Evolutionary conservation across 2,113 vertebrate genomes (phyloP).

Genomic region (Mystacornis crossleyi): DNA sequence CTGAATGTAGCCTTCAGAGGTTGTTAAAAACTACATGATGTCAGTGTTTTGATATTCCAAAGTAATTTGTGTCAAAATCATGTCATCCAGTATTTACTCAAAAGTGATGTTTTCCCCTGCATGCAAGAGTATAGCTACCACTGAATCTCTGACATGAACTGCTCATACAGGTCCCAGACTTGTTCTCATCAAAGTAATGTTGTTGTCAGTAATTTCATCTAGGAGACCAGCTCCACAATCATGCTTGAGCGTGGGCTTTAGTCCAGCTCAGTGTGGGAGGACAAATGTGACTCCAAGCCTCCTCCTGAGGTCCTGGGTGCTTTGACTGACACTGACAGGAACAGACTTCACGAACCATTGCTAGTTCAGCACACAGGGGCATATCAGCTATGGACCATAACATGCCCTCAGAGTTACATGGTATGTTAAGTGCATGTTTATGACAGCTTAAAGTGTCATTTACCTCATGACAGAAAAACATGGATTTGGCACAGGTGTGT

Average conservation of each 20-base stretch:
- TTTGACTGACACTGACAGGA: not conserved
- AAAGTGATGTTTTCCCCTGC: not conserved
- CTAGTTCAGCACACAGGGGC: not conserved
- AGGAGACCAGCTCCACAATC: not conserved
- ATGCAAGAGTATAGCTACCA: not conserved
- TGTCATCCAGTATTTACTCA: slow-evolving; percentile 20
- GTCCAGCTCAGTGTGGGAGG: not conserved
- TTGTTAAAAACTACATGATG: slow-evolving; percentile 14
- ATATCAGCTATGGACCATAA: not conserved
- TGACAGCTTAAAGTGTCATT: not conserved
- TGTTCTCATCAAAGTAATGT: not conserved
- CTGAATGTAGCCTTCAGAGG: not conserved
- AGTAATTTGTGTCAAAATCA: not conserved
- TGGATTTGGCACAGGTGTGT: not conserved
- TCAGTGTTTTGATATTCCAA: slow-evolving; percentile 6
- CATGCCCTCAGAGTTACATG: not conserved
- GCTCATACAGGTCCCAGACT: not conserved
- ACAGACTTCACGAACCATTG: not conserved
- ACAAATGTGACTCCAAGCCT: not conserved
- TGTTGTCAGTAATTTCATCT: not conserved
- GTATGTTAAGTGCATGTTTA: not conserved
- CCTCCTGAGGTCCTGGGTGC: not conserved
- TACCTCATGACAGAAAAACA: not conserved
- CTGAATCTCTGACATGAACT: not conserved
- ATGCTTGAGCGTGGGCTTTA: not conserved